Conservation (phyloP, 2,113 vertebrate genomes). For the Etheostoma spectabile region DNA sequence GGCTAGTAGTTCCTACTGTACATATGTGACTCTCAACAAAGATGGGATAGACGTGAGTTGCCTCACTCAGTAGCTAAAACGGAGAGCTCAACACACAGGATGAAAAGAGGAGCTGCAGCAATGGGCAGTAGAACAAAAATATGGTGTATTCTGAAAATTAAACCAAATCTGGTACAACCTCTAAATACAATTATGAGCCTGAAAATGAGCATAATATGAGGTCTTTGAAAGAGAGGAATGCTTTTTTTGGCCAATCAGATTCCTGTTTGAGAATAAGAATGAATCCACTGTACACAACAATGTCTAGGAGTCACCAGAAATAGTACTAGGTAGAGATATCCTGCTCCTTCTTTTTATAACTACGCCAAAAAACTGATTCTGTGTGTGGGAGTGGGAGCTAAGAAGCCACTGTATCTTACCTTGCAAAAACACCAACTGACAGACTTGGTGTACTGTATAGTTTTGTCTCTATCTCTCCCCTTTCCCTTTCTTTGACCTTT, state of each 20-base stretch:
- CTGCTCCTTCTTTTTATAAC: neutral
- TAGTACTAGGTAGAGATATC: neutral
- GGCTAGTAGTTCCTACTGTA: too few species aligned
- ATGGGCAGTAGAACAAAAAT: too few species aligned
- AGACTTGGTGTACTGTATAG: neutral
- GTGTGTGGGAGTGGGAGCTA: slow-evolving; percentile 7
- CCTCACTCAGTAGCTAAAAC: too few species aligned
- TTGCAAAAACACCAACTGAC: neutral
- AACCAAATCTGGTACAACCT: too few species aligned
- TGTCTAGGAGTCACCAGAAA: neutral
- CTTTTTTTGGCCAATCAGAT: neutral
- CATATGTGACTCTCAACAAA: too few species aligned
- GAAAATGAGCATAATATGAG: too few species aligned
- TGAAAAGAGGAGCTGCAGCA: too few species aligned
- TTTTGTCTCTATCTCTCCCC: slow-evolving; percentile 13
- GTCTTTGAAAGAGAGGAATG: neutral
- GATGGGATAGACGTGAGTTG: too few species aligned
- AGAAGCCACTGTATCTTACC: neutral
- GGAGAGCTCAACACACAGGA: too few species aligned
- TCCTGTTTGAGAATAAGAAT: neutral
- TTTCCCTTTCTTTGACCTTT: slow-evolving; percentile 41
- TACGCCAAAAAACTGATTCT: neutral
- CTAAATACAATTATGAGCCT: too few species aligned
- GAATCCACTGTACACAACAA: too few species aligned
- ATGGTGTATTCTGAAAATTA: too few species aligned